phyloP scores from a whole-genome alignment of 2,888 invertebrate genomes.

The Diabrotica balteata region DNA sequence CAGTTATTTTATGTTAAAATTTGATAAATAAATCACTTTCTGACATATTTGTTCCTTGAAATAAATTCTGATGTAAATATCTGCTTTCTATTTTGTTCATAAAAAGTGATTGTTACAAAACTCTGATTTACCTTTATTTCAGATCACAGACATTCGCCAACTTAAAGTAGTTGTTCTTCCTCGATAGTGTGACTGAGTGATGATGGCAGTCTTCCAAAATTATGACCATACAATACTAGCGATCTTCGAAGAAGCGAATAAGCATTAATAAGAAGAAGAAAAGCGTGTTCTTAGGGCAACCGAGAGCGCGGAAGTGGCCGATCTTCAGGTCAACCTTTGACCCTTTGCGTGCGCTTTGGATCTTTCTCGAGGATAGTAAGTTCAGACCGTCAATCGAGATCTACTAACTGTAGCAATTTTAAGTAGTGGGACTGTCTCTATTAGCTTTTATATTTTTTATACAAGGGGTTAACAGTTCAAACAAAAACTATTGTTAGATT shows the following conservation, averaged over 20 bases:
- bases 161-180: slow-evolving; percentile 11
- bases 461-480: not conserved
- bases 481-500: not conserved
- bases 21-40: too few species aligned
- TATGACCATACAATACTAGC: slow-evolving; percentile 29
- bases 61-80: too few species aligned
- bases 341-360: slow-evolving; percentile 46
- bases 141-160: not conserved
- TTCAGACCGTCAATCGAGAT: slow-evolving; percentile 41
- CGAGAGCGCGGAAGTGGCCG: slow-evolving; percentile 39
- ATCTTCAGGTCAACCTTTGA: slow-evolving; percentile 40
- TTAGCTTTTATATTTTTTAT: not conserved
- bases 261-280: slow-evolving; percentile 34
- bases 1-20: too few species aligned
- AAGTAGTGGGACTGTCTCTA: not conserved
- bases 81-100: too few species aligned
- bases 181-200: slow-evolving; percentile 18
- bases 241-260: slow-evolving; percentile 27
- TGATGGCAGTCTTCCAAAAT: slow-evolving; percentile 22
- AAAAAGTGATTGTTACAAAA: too few species aligned
- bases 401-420: slow-evolving; percentile 30
- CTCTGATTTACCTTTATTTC: too few species aligned
- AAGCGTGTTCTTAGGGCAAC: slow-evolving; percentile 34
- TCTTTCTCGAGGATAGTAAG: slow-evolving; percentile 41
- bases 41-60: too few species aligned